Evolutionary conservation across 1,140 invertebrate genomes (phyloP).

Genomic region (Archegozetes longisetosus): DNA sequence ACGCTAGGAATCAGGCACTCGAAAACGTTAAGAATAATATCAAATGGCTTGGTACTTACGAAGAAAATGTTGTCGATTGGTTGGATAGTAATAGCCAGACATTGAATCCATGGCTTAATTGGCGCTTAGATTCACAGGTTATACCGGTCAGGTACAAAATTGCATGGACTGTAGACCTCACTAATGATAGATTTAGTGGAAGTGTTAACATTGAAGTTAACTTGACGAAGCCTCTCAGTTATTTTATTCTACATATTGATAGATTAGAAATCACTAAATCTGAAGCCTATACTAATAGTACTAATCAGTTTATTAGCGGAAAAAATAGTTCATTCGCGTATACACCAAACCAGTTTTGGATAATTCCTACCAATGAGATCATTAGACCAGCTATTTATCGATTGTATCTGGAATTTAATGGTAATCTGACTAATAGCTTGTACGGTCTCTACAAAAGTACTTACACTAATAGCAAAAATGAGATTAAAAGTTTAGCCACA

Average conservation of each 20-base stretch:
- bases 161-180: constrained; percentile 56
- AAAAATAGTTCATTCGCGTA: constrained; percentile 32
- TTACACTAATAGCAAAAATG: constrained; percentile 26
- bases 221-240: constrained; percentile 34
- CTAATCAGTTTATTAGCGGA: background rate
- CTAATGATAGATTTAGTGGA: constrained; percentile 62
- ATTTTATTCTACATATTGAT: constrained; percentile 46
- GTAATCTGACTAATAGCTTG: constrained; percentile 54
- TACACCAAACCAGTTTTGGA: constrained; percentile 45
- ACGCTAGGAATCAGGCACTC: constrained; percentile 49
- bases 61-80: constrained; percentile 23
- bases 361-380: constrained; percentile 37
- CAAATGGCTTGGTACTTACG: constrained; percentile 41
- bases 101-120: constrained; percentile 17
- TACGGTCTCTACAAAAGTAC: constrained; percentile 83
- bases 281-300: background rate
- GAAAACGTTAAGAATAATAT: constrained; percentile 65
- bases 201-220: constrained; percentile 57
- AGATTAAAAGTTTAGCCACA: constrained; percentile 31
- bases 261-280: constrained; percentile 10
- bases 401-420: constrained; percentile 63
- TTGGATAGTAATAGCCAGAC: constrained; percentile 8
- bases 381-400: constrained; percentile 34
- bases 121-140: constrained; percentile 54
- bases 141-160: constrained; percentile 65